Evolutionary conservation across 2,888 invertebrate species (phyloP), one percentile per base, ranked within the genome.

Genomic region (Drosophila borborema): DNA sequence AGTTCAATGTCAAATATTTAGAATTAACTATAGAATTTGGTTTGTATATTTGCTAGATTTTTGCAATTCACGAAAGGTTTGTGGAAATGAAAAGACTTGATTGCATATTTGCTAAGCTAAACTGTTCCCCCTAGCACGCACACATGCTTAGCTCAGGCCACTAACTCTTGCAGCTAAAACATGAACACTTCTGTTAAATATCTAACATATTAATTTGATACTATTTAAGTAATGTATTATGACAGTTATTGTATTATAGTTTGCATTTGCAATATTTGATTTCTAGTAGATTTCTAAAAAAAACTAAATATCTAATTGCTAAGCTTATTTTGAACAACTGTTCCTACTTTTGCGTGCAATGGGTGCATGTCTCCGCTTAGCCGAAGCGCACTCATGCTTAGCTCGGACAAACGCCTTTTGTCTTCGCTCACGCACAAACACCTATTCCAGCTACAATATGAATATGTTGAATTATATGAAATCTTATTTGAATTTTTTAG

Each of bases 31-130:
- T 23, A 23, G 23, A 23, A 23, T 23, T 23, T 73, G 63, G 41
- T 3, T 48, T 41, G 38, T 78, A 48, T 58, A 48, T 18, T 36
- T 14, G 65, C 65, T 78, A 45, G 58, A 10, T 45, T 36, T 64
- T 40, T 41, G 41, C 8, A 3, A 8, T 12, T 14, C 23, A 23
- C 6, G 38, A 40, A 40, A 40, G 16, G 16, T 14, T 14, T 16
- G 38, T 40, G 6, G 16, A 40, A 40, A 40, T 16, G 38, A 40
- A 40, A 16, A 28, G 23, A 23, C 1, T 34, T 20, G 53, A 36
- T 36, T 20, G 36, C 20, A 18, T 4, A 7, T 16, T 36, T 18
- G 18, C 45, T 53, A 49, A 10, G 10, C 48, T 10, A 23, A 28
- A 28, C 28, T 1, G 28, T 28, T 28, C 28, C 28, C 28, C 6